Conservation (phyloP, 2,888 invertebrate species). For the Operophtera brumata region DNA sequence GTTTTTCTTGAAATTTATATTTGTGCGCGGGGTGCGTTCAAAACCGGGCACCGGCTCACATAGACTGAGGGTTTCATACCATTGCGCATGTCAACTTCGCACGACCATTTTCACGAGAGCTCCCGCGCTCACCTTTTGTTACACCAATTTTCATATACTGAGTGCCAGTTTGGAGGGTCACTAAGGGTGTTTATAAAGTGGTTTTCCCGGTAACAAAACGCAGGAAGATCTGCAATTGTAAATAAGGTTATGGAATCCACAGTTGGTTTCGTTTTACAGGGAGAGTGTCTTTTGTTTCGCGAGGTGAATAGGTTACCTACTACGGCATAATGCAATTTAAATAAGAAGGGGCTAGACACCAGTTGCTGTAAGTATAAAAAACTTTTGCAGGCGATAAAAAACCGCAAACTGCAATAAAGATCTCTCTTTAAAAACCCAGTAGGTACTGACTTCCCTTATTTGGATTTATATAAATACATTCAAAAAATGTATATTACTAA, state of each 20-base stretch:
- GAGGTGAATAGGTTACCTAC: conserved; percentile 17
- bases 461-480: no score
- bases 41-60: conserved; percentile 43
- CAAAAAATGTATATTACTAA: no score
- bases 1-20: conserved; percentile 11
- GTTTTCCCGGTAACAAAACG: conserved; percentile 42
- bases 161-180: conserved; percentile 20
- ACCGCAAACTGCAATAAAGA: no score
- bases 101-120: conserved; percentile 44
- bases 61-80: conserved; percentile 48
- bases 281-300: conserved; percentile 1
- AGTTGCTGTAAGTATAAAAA: no score
- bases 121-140: conserved; percentile 36
- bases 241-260: conserved; percentile 57
- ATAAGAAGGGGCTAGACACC: no score
- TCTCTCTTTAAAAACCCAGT: no score
- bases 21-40: conserved; percentile 44
- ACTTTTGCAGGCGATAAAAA: no score
- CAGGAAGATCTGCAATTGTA: conserved; percentile 37
- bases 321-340: not conserved
- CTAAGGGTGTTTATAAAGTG: conserved; percentile 40
- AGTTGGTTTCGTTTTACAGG: conserved; percentile 60
- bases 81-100: conserved; percentile 62
- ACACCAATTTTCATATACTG: conserved; percentile 5
- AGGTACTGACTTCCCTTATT: no score